Evolutionary conservation across 2,888 invertebrate genomes (phyloP).

Genomic region (Acrobasis consociella): DNA sequence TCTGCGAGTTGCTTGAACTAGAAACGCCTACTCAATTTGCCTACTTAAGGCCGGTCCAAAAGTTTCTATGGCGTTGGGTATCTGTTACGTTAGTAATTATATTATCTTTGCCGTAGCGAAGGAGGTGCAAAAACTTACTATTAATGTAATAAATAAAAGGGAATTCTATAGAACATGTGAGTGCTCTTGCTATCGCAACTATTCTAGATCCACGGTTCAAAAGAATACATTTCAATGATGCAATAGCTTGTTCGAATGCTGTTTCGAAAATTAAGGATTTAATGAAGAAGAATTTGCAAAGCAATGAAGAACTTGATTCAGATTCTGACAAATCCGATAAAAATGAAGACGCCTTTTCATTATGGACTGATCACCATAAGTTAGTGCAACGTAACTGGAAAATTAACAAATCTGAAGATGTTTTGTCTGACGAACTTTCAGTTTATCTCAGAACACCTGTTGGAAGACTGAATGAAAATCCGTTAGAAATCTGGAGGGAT

Average conservation of each 20-base stretch:
- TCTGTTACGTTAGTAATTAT: no score
- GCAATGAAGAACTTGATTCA: constrained; percentile 27
- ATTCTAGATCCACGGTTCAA: constrained; percentile 43
- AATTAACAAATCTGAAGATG: constrained; percentile 29
- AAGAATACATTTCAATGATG: constrained; percentile 30
- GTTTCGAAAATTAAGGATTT: constrained; percentile 31
- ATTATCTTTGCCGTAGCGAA: no score
- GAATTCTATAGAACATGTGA: constrained; percentile 31
- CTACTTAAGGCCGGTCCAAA: no score
- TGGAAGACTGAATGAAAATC: constrained; percentile 29
- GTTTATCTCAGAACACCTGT: constrained; percentile 19
- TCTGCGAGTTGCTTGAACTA: no score
- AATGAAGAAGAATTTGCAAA: constrained; percentile 28
- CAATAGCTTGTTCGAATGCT: constrained; percentile 25
- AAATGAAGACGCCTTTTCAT: constrained; percentile 30
- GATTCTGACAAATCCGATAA: constrained; percentile 37
- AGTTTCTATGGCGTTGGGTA: no score
- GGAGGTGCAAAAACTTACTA: constrained; percentile 24
- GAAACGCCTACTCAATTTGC: no score
- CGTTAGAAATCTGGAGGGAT: constrained; percentile 33
- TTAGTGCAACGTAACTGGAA: constrained; percentile 34
- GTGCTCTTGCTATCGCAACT: constrained; percentile 38
- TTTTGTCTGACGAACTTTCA: constrained; percentile 16
- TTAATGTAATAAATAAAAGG: constrained; percentile 29
- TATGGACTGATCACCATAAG: constrained; percentile 36